Evolutionary conservation across 2,888 invertebrate genomes (phyloP), one percentile per base, ranked within the genome.

Genomic region (Lasioglossum leucozonium): DNA sequence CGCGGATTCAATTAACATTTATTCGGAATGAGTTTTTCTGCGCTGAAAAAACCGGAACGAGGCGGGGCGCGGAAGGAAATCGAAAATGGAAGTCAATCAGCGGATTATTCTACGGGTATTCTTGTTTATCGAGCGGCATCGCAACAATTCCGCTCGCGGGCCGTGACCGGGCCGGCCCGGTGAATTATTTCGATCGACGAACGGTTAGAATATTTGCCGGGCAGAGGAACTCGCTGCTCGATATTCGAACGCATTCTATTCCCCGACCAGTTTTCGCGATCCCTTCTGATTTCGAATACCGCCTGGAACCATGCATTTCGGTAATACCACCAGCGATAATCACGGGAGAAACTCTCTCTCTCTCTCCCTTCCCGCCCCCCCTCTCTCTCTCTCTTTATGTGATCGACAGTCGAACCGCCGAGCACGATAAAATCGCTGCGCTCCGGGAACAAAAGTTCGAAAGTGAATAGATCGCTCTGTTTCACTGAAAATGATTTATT

Each of bases 141-240:
- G 75, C 55, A 83, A 82, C 67, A 82, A 82, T 82, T 83, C 72
- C 76, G 58, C 55, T 72, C 55, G n/a, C 67, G 44, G 51, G 26
- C 13, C 30, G 47, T 58, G 72, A 37, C 26, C 69, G 13, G 18
- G 22, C 51, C 77, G 16, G 72, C 71, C 78, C 62, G 55, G 51
- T 72, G 71, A 83, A 79, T 84, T 84, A 83, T 83, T 84, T 84
- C 65, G 77, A 78, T 84, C 84, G 73, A 44, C 83, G 72, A 84
- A 55, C 78, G 72, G 77, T 76, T 79, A 72, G 84, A 76, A 83
- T 83, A 83, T 79, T 83, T 74, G 65, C 5, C 40, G 30, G 72
- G 40, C 26, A 40, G 40, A 83, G 82, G 26, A 71, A 71, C 71
- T 72, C 44, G 30, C 16, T 62, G 62, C 62, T 62, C 62, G 30